phyloP scores from a whole-genome alignment of 2,113 vertebrate genomes.

The Carassius gibelio region DNA sequence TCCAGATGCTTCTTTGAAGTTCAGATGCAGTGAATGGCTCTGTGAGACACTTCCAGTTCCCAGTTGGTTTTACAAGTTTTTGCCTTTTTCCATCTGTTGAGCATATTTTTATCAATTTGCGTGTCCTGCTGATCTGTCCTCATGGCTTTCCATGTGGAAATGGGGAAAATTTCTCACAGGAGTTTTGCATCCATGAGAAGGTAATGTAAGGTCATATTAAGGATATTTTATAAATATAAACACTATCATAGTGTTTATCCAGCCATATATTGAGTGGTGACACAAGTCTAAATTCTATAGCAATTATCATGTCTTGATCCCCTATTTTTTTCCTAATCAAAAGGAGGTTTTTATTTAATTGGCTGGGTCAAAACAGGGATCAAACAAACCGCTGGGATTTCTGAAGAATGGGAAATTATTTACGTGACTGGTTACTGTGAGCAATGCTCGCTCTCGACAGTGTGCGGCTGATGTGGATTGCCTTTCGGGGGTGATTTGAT shows the following conservation, averaged over 20 bases:
- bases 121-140: slow-evolving; percentile 1
- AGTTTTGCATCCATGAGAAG: not conserved
- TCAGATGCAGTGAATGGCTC: not conserved
- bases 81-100: slow-evolving; percentile 20
- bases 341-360: too few species aligned
- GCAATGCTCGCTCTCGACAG: not conserved
- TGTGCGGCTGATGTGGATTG: not conserved
- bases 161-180: too few species aligned
- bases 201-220: not conserved
- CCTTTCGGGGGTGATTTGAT: slow-evolving; percentile 7
- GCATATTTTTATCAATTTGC: slow-evolving; percentile 11
- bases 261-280: too few species aligned
- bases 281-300: too few species aligned
- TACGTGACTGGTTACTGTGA: not conserved
- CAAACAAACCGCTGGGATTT: not conserved
- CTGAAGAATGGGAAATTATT: not conserved
- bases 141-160: slow-evolving; percentile 14
- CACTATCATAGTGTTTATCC: too few species aligned
- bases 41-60: slow-evolving; percentile 1
- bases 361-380: not conserved
- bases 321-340: too few species aligned
- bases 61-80: not conserved
- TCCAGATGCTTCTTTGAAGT: slow-evolving; percentile 27
- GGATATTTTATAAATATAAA: not conserved
- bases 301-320: too few species aligned